phyloP scores from a whole-genome alignment of 2,888 invertebrate species.

The Nyleta sp. region DNA sequence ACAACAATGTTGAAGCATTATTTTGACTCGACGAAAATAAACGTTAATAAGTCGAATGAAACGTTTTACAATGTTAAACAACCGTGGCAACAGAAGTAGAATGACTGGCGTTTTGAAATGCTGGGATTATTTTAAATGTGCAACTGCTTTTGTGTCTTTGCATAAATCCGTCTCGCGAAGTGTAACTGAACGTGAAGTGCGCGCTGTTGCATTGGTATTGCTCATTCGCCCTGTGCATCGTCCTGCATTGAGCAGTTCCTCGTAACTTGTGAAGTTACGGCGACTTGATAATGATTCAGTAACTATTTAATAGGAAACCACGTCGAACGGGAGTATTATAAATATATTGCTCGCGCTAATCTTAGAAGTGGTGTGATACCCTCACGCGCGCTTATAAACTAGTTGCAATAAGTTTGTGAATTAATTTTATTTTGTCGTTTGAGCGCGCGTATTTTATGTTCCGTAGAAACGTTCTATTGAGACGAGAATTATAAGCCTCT shows the following conservation, averaged over 20 bases:
- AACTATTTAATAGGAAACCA: constrained; percentile 33
- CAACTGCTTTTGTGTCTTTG: constrained; percentile 27
- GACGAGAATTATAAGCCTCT: constrained; percentile 35
- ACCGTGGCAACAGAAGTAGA: constrained; percentile 2
- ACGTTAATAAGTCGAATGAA: neutral
- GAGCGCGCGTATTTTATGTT: constrained; percentile 7
- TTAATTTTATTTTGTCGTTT: constrained; percentile 33
- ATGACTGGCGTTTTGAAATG: constrained; percentile 17
- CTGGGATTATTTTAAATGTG: constrained; percentile 25
- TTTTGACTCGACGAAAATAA: no score
- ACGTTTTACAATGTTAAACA: neutral
- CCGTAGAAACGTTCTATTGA: constrained; percentile 8
- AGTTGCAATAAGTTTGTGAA: constrained; percentile 23
- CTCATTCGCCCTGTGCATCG: neutral
- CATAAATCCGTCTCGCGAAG: constrained; percentile 22
- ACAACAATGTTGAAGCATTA: no score
- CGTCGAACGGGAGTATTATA: constrained; percentile 15
- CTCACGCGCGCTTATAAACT: constrained; percentile 1
- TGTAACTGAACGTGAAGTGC: constrained; percentile 13
- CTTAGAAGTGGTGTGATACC: constrained; percentile 13
- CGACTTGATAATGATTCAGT: constrained; percentile 26
- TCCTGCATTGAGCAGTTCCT: constrained; percentile 11
- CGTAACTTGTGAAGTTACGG: constrained; percentile 19
- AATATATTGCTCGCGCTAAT: constrained; percentile 29
- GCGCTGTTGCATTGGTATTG: neutral